Evolutionary conservation across 2,888 invertebrate species (phyloP).

Genomic region (Erebia epiphron): DNA sequence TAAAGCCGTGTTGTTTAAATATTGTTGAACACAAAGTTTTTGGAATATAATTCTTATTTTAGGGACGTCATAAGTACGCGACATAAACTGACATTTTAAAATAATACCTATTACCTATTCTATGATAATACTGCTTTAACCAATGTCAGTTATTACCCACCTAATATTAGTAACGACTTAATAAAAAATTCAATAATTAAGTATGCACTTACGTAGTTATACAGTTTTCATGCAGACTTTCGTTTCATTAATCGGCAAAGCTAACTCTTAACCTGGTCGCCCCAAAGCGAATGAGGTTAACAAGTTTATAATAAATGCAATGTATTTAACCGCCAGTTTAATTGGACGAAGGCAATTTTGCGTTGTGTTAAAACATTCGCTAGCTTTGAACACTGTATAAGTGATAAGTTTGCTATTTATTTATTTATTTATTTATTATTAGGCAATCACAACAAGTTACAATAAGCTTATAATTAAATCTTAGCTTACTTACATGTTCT

Average conservation of each 20-base stretch:
- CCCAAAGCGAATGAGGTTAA: constrained; percentile 21
- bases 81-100: too few species aligned
- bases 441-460: too few species aligned
- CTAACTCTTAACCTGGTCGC: constrained; percentile 19
- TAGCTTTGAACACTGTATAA: neutral
- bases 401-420: neutral
- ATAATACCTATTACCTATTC: too few species aligned
- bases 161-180: neutral
- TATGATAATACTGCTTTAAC: too few species aligned
- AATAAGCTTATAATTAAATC: too few species aligned
- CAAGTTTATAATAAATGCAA: constrained; percentile 24
- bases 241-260: constrained; percentile 12
- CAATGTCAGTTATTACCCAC: too few species aligned
- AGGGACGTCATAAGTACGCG: too few species aligned
- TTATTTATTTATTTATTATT: too few species aligned
- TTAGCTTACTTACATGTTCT: too few species aligned
- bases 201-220: neutral
- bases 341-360: constrained; percentile 17
- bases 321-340: constrained; percentile 21
- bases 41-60: too few species aligned
- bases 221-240: constrained; percentile 1
- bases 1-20: too few species aligned
- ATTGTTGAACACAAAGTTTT: too few species aligned
- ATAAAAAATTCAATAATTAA: neutral
- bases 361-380: constrained; percentile 12